These are phyloP conservation scores for Nixonia krombeini DNA, from an alignment of 1,140 invertebrate genomes.

Conservation along the genomic window DNA sequence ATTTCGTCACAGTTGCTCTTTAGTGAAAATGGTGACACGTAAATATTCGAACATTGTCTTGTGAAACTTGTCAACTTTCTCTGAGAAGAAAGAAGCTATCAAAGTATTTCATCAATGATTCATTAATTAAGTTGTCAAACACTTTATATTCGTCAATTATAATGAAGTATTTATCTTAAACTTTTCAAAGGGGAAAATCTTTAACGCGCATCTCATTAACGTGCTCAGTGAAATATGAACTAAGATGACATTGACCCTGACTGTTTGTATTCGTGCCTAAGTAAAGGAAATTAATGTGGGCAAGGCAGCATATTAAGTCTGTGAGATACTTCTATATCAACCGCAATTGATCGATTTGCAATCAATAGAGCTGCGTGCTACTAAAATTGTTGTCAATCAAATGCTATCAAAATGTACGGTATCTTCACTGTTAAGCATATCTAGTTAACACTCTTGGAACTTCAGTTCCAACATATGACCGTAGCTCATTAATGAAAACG, in stretches of 20 bases:
- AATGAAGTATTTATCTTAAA: too few relatives aligned
- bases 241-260: conserved; percentile 7
- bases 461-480: conserved; percentile 10
- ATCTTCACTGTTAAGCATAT: conserved; percentile 33
- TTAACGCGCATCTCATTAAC: too few relatives aligned
- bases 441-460: conserved; percentile 37
- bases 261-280: not conserved
- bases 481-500: conserved; percentile 30
- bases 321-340: conserved; percentile 16
- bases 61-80: too few relatives aligned
- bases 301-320: conserved; percentile 24
- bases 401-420: conserved; percentile 16
- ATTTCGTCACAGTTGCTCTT: too few relatives aligned
- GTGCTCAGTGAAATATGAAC: too few relatives aligned
- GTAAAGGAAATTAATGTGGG: conserved; percentile 33
- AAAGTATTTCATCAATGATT: too few relatives aligned
- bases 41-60: too few relatives aligned
- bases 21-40: too few relatives aligned
- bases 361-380: not conserved
- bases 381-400: conserved; percentile 21
- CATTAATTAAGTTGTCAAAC: too few relatives aligned
- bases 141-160: too few relatives aligned
- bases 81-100: too few relatives aligned
- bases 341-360: conserved; percentile 26
- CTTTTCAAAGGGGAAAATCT: too few relatives aligned